These are phyloP conservation scores for Mellivora capensis DNA, from an alignment of 2,113 vertebrate species.

Conservation along the genomic window DNA sequence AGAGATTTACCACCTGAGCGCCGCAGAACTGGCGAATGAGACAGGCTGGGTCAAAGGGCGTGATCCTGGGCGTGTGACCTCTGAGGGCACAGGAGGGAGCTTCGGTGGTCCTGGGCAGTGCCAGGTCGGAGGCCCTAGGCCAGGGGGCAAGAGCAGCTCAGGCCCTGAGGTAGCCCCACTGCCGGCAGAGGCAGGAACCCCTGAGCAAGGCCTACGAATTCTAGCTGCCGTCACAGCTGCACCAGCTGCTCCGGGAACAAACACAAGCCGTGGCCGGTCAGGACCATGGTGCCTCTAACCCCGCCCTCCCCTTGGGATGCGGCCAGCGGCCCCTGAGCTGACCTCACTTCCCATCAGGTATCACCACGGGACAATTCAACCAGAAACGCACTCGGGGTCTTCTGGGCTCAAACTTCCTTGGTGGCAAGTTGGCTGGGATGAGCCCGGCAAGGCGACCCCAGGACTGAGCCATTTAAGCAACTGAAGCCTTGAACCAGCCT, in stretches of 20 bases:
- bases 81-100: not conserved
- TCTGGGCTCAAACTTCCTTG: not conserved
- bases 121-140: not conserved
- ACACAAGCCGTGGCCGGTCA: not conserved
- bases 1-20: accelerated
- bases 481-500: not conserved
- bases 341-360: not conserved
- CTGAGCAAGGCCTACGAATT: not conserved
- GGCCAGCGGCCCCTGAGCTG: not conserved
- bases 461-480: not conserved
- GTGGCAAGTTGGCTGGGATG: not conserved
- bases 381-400: not conserved
- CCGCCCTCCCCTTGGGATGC: not conserved
- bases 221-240: not conserved
- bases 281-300: accelerated
- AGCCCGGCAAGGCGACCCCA: not conserved
- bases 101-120: not conserved
- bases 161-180: no score
- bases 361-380: not conserved
- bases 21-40: not conserved
- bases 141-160: no score
- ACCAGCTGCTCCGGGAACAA: not conserved
- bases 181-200: not conserved
- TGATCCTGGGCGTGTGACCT: accelerated
- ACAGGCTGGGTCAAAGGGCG: accelerated